Evolutionary conservation across 2,888 invertebrate species (phyloP), one percentile per base, ranked within the genome.

Genomic region (Glaucopsyche alexis): DNA sequence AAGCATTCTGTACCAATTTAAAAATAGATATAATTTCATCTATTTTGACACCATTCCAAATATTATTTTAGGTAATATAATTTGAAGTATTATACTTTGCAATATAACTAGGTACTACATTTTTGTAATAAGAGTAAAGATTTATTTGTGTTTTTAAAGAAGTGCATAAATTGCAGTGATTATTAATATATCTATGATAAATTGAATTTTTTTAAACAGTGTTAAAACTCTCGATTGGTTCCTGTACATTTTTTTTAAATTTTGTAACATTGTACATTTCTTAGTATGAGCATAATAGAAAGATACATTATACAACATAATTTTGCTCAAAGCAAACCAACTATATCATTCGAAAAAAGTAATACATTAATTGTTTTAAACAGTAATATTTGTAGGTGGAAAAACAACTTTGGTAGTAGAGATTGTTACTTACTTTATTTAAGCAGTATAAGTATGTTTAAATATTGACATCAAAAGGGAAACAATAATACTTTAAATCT

Each of bases 311-410:
- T 14, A 38, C 14, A 29, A 38, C 29, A 29, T 16, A 60, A 60
- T 55, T 55, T 55, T 55, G 29, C 60, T 60, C 29, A 29, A 29
- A 60, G 60, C 60, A 60, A 60, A 60, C 29, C 13, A 60, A 60
- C 47, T 13, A 47, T 60, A 60, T 29, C 11, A 60, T 29, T 3
- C 5, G 13, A 60, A 55, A 55, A 11, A 16, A 52, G 52, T 16
- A 8, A 52, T 16, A 52, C 8, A 52, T n/a, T n/a, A 16, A 16
- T 7, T 16, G n/a, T 52, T 52, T 52, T 16, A 52, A 52, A 52
- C 50, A n/a, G 14, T 16, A 52, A 55, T 55, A 19, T 16, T 55
- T 4, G 16, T 55, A 55, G 19, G 55, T 19, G 11, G 55, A 16
- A 55, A 55, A 19, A 55, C 4, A 19, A 9, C 55, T 19, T 55